phyloP scores from a whole-genome alignment of 2,888 invertebrate genomes.

The Tyria jacobaeae region DNA sequence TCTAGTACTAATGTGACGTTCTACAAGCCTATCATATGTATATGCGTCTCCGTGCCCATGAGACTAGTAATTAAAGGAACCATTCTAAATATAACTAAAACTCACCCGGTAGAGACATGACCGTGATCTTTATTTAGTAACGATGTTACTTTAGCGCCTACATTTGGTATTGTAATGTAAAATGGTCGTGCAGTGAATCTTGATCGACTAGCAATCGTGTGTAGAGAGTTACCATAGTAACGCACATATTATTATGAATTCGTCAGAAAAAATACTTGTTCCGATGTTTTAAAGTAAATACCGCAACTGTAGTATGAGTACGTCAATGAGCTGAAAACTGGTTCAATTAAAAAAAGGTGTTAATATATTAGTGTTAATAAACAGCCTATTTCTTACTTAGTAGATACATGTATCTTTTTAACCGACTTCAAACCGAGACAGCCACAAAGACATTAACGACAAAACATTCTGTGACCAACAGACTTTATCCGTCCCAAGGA shows the following conservation, averaged over 20 bases:
- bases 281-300: background rate
- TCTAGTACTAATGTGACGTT: background rate
- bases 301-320: background rate
- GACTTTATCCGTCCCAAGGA: background rate
- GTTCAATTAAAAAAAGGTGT: too few species aligned
- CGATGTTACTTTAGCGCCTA: conserved; percentile 10
- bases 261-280: background rate
- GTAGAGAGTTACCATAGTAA: conserved; percentile 24
- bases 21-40: background rate
- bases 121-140: conserved; percentile 18
- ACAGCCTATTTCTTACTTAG: too few species aligned
- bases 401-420: too few species aligned
- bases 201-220: conserved; percentile 24
- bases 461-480: background rate
- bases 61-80: conserved; percentile 4
- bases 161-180: conserved; percentile 20
- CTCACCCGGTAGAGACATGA: conserved; percentile 9
- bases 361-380: too few species aligned
- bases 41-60: background rate
- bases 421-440: too few species aligned
- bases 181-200: conserved; percentile 18
- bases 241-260: conserved; percentile 8
- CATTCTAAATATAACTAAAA: conserved; percentile 14
- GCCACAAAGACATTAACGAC: background rate
- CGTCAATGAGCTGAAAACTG: too few species aligned